Evolutionary conservation across 2,888 invertebrate species (phyloP), one percentile per base, ranked within the genome.

Genomic region (Eumacrocentrus americanus): DNA sequence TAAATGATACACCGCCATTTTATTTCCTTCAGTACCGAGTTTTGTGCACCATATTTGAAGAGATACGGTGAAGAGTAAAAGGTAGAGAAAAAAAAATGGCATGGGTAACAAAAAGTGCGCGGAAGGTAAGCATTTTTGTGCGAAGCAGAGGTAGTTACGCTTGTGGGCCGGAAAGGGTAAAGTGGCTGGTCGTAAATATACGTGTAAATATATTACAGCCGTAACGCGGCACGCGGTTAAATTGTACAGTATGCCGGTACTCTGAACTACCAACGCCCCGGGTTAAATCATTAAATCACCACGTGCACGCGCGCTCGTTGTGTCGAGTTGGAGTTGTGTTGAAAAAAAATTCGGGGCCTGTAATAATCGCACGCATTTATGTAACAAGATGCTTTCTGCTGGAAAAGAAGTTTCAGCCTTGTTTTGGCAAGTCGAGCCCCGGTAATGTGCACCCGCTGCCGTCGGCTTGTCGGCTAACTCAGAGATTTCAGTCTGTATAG

Each of bases 171-270:
- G 44, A 46, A 64, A 60, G 68, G 68, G 67, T 69, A 70, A 68
- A 68, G 71, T 73, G 73, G 70, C 65, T 68, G 67, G 66, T 74
- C 77, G 69, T 77, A 77, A 77, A 77, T 77, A 76, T 72, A 73
- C 75, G 76, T 74, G 77, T 75, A 77, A 77, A 77, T 77, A 77
- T 77, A 77, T 76, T 71, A 72, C 75, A 67, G 76, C 70, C 67
- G 73, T 75, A 73, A 75, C 69, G 66, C 62, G 58, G 66, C 68
- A 55, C 65, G 74, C 66, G 74, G 75, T 74, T 75, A 76, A 77
- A 70, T 72, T 70, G 70, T 72, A 61, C 63, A 67, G 64, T 54
- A 50, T 60, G 46, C 40, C 48, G 37, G 47, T 48, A 61, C 58
- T 55, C 14, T 22, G 51, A 44, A 54, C 60, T 60, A 51, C 57